Base-by-base conservation (phyloP, 2,113 vertebrate genomes). In the Tychaedon coryphoeus region DNA sequence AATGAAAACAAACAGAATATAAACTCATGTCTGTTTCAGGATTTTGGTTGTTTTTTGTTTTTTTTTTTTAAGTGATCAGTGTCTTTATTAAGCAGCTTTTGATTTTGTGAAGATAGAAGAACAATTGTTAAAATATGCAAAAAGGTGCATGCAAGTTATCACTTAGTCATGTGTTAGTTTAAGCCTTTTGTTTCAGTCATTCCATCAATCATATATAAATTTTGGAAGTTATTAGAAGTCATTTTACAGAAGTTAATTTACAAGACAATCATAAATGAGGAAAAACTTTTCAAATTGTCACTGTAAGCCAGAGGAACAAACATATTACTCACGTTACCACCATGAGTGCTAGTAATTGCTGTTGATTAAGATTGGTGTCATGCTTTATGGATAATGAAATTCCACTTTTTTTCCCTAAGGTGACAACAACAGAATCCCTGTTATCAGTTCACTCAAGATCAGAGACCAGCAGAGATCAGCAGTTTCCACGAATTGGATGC, bases 351-450 rank as follows among this genome's bases (percentile, higher is more conserved):
- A 33, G 36, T 47, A 53, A 60, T 29, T 85, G 57, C 33, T 78
- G 28, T 18, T 71, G 38, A 5, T 14, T 29, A 42, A 78, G 33
- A 36, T 23, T 31, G 12, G 26, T 25, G 33, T 43, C 19, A 60
- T 53, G 19, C 38, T 45, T 69, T 56, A 12, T 23, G 34, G 50
- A 4, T 57, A 73, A 88, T n/a, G 48, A 62, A 51, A 48, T 60
- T 48, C 23, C 7, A 8, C 33, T 74, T 42, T 34, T 34, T 93
- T 48, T 22, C 28, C 65, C 57, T 16, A 88, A 99, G 99, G 99
- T 82, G 99, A 99, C 95, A 99, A 99, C 90, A 98, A 99, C 72
- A 98, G 98, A 79, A 99, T 99, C 92, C 98, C 99, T 0, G 98
- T 99, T 45, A 99, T 99, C 90, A 98, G 98, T 18, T 91, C 99